A percentile compares a stretch with the other conserved stretches of the same genome.
Conservation (phyloP, 2,888 invertebrate species). For the Drosophila nigritarsus region DNA sequence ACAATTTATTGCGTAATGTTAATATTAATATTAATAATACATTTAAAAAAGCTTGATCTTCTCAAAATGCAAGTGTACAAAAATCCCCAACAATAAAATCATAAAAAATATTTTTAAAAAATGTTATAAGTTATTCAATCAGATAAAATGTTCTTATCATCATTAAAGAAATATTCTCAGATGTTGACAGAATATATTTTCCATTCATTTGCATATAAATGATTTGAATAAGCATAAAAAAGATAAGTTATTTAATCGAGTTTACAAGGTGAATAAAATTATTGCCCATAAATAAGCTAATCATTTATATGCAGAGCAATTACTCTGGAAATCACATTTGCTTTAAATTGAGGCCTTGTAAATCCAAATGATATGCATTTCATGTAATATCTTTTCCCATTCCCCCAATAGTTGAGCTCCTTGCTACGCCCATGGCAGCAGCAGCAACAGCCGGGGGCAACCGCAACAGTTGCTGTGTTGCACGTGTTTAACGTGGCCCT, state of each 20-base stretch:
- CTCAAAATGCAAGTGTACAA: too few species aligned
- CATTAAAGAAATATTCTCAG: not conserved
- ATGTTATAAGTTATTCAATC: too few species aligned
- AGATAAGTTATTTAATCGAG: not conserved
- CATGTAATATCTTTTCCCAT: not conserved
- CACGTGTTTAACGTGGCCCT: slow-evolving; percentile 70
- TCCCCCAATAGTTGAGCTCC: not conserved
- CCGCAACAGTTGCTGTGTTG: slow-evolving; percentile 40
- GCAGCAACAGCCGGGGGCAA: slow-evolving; percentile 5
- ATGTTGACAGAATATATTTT: not conserved
- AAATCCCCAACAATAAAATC: too few species aligned
- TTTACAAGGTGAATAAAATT: not conserved
- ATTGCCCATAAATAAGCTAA: not conserved
- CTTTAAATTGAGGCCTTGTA: not conserved
- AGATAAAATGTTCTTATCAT: not conserved
- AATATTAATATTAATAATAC: too few species aligned
- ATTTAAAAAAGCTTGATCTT: too few species aligned
- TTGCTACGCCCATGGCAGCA: slow-evolving; percentile 9
- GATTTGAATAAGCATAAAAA: not conserved
- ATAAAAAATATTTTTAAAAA: too few species aligned
- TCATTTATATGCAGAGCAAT: not conserved
- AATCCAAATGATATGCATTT: not conserved
- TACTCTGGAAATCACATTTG: not conserved
- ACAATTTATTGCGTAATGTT: too few species aligned
- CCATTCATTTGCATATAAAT: not conserved